These are phyloP conservation scores for Habrosyne pyritoides DNA, from an alignment of 2,888 invertebrate species.

Conservation along the genomic window DNA sequence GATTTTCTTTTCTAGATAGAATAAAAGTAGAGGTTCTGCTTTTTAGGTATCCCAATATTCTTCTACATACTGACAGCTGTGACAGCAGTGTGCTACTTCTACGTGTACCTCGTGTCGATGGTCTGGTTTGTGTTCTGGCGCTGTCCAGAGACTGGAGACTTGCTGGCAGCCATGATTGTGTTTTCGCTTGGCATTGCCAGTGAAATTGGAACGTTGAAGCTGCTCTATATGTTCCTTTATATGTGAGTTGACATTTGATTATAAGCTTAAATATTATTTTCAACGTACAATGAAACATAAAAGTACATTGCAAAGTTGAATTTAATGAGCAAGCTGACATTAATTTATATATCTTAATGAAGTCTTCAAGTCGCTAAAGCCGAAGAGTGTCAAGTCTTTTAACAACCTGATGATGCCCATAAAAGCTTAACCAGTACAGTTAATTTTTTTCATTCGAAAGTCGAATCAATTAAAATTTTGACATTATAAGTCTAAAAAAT, in stretches of 20 bases:
- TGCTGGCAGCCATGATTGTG: conserved; percentile 35
- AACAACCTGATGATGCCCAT: too few species aligned
- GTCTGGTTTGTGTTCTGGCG: conserved; percentile 44
- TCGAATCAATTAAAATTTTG: too few species aligned
- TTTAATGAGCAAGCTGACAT: too few species aligned
- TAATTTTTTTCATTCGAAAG: too few species aligned
- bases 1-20: neutral
- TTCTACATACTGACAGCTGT: conserved; percentile 33
- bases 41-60: conserved; percentile 35
- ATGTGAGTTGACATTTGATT: conserved; percentile 36
- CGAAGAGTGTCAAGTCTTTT: conserved; percentile 20
- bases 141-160: conserved; percentile 29
- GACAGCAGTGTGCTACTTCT: conserved; percentile 27
- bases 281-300: too few species aligned
- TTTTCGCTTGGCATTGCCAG: conserved; percentile 39
- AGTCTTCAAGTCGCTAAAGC: neutral
- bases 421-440: too few species aligned
- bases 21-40: neutral
- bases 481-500: too few species aligned
- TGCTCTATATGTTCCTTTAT: conserved; percentile 35
- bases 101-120: conserved; percentile 42
- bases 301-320: too few species aligned
- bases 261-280: neutral
- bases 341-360: too few species aligned
- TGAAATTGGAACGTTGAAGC: conserved; percentile 38